Base-by-base conservation (phyloP, 2,888 invertebrate species). In the Erannis defoliaria region DNA sequence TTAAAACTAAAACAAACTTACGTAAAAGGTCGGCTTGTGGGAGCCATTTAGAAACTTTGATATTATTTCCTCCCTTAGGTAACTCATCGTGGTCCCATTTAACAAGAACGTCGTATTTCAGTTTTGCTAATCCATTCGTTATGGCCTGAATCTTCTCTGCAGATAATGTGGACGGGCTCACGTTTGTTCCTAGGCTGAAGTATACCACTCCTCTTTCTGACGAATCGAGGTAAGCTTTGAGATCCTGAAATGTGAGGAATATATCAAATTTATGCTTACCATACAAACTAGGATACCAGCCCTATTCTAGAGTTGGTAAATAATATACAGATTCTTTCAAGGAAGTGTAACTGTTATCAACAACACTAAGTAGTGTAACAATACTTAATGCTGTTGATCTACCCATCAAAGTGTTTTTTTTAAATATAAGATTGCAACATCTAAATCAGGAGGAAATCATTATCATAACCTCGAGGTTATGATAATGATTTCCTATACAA, bases 151-250 rank as follows among this genome's bases (percentile, higher is more conserved):
- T 74, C 49, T 66, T 82, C 33, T 83, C 75, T 5, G 76, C 64
- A 0, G 89, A 80, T 37, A 93, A 65, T 0, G 73, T 40, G 1
- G 80, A 75, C 0, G 86, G 79, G 3, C 78, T 70, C 0, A 89
- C 80, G 21, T 88, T 89, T 0, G 92, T 85, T 0, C 93, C 93
- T 51, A 92, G 83, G 65, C 92, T 93, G 42, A 93, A 78, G 59
- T 87, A 90, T 2, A 93, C 84, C 0, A 90, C 88, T 0, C 92
- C 93, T 10, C 85, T 66, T 29, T 80, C 76, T 0, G 91, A 86
- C 1, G 81, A 78, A 33, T 90, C 86, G 1, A 91, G 62, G 57
- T 80, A 90, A 1, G 67, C 55, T 62, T 88, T 73, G 0, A 92
- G 66, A 9, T 88, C 86, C 88, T 90, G 54, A 42, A 75, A 76